Conservation (phyloP, 1,140 invertebrate genomes). For the Meteorus sp. region DNA sequence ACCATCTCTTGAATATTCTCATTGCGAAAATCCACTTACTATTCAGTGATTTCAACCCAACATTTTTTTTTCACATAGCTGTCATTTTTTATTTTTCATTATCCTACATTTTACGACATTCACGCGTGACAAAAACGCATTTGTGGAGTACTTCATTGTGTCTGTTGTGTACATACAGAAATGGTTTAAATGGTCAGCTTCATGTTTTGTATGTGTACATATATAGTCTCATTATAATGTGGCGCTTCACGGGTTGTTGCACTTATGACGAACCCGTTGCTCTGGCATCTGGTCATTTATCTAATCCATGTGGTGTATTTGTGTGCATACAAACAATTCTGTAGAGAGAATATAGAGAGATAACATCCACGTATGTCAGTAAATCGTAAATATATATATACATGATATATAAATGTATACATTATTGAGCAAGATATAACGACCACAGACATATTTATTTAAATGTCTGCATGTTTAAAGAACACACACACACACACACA, state of each 20-base stretch:
- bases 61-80: too few species aligned
- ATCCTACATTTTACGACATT: not conserved
- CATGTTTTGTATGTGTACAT: constrained; percentile 38
- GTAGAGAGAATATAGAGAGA: not conserved
- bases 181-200: constrained; percentile 16
- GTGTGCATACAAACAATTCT: not conserved
- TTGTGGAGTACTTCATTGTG: constrained; percentile 10
- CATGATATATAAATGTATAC: too few species aligned
- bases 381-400: too few species aligned
- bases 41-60: too few species aligned
- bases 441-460: too few species aligned
- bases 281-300: constrained; percentile 43
- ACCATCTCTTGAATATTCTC: too few species aligned
- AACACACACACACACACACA: too few species aligned
- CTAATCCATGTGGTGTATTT: constrained; percentile 38
- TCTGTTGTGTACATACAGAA: constrained; percentile 12
- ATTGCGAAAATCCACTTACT: too few species aligned
- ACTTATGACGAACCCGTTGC: constrained; percentile 41
- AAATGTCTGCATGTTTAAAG: too few species aligned
- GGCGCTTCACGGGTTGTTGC: constrained; percentile 43
- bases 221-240: constrained; percentile 46
- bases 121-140: not conserved
- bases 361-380: too few species aligned
- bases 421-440: too few species aligned
- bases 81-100: not conserved